phyloP scores from a whole-genome alignment of 2,797 vertebrate species.

The Dendrocincla tyrannina region DNA sequence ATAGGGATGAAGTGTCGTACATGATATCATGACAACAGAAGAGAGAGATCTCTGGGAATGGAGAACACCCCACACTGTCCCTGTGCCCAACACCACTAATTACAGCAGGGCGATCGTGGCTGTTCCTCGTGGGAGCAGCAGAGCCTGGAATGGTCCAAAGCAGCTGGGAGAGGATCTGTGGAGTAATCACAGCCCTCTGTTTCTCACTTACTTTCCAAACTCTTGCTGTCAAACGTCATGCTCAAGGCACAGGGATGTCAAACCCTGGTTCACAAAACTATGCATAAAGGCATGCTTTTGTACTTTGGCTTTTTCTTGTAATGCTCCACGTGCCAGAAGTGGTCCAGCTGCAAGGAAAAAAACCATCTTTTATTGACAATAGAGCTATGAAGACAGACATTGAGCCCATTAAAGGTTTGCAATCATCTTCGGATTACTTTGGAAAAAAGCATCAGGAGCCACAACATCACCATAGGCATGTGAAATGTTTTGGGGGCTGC shows the following conservation, averaged over 20 bases:
- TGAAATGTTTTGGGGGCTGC: rapidly evolving
- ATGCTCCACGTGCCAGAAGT: background rate
- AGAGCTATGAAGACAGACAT: background rate
- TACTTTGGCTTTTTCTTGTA: conserved; percentile 35
- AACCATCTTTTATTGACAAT: background rate
- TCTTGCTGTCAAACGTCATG: background rate
- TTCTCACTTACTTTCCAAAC: background rate
- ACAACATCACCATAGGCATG: background rate
- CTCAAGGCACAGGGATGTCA: conserved; percentile 27
- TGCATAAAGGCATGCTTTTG: conserved; percentile 31
- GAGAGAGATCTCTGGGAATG: background rate
- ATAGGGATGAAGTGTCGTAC: background rate
- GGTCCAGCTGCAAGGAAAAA: background rate
- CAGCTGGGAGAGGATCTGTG: background rate
- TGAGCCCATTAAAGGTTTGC: background rate
- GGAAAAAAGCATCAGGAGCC: background rate
- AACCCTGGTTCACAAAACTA: background rate
- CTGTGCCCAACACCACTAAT: background rate
- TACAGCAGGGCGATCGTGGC: background rate
- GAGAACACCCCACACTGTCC: background rate
- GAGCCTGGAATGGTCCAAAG: background rate
- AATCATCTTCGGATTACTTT: background rate
- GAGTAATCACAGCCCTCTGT: background rate
- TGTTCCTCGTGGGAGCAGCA: background rate
- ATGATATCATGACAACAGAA: background rate